Conservation (phyloP, 2,113 vertebrate genomes). For the Pachycephala philippinensis region DNA sequence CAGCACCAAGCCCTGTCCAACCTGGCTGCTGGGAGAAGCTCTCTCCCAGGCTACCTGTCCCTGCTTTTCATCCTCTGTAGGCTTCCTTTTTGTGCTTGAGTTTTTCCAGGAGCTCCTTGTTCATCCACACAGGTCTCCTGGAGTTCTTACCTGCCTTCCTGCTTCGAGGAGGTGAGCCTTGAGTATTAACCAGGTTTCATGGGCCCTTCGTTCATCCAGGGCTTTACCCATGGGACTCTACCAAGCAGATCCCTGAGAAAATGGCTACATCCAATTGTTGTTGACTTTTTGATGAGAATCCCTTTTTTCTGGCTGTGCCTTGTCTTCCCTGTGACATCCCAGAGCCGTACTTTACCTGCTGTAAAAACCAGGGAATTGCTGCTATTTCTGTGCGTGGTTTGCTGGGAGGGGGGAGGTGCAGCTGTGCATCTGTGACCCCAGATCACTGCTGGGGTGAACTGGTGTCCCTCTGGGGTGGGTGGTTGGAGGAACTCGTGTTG, state of each 20-base stretch:
- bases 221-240: not conserved
- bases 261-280: not conserved
- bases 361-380: not conserved
- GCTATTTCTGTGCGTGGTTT: not conserved
- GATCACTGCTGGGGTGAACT: not conserved
- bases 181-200: not conserved
- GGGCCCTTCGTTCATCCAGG: not conserved
- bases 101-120: not conserved
- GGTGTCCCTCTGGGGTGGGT: not conserved
- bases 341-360: not conserved
- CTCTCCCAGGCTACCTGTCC: not conserved
- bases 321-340: not conserved
- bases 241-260: not conserved
- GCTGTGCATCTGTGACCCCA: not conserved
- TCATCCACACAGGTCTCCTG: not conserved
- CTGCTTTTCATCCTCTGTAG: not conserved
- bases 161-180: not conserved
- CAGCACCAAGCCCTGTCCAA: not conserved
- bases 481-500: rapidly evolving
- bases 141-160: not conserved
- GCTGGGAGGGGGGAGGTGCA: not conserved
- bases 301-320: not conserved
- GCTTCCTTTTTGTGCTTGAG: not conserved
- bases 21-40: not conserved
- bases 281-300: not conserved